A percentile compares a stretch with the other conserved stretches of the same genome.
Evolutionary conservation across 2,797 vertebrate species (phyloP).

Genomic region (Morelia viridis): DNA sequence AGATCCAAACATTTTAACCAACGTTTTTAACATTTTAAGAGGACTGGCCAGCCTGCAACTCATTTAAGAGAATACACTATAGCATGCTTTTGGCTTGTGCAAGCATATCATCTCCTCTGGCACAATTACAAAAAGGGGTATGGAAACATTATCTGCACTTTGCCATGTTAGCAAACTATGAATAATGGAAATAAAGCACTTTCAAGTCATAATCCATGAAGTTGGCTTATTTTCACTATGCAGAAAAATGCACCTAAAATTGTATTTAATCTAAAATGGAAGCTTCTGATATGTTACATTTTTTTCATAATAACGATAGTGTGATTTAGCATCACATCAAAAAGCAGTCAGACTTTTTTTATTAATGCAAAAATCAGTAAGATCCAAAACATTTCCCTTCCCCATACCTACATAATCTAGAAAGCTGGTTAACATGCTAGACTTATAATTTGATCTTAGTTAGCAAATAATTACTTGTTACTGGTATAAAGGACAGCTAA

Average conservation of each 20-base stretch:
- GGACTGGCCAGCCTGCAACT: neutral
- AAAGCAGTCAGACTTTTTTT: neutral
- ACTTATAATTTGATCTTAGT: slow-evolving; percentile 37
- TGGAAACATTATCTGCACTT: neutral
- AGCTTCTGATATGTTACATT: neutral
- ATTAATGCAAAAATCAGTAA: neutral
- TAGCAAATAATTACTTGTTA: slow-evolving; percentile 85
- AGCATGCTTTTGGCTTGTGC: neutral
- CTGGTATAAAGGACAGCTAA: slow-evolving; percentile 93
- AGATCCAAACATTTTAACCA: neutral
- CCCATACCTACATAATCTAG: neutral
- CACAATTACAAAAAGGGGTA: neutral
- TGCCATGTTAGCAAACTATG: neutral
- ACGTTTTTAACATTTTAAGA: neutral
- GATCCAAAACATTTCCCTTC: neutral
- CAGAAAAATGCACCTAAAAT: neutral
- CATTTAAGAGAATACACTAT: neutral
- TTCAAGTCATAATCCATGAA: neutral
- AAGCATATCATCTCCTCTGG: neutral
- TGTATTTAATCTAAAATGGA: neutral
- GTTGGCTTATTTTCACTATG: neutral
- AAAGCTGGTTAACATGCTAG: neutral
- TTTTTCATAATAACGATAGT: neutral
- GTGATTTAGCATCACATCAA: neutral
- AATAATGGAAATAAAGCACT: neutral